These are phyloP conservation scores for Augochlora pura DNA, from an alignment of 1,140 invertebrate species.

Conservation along the genomic window DNA sequence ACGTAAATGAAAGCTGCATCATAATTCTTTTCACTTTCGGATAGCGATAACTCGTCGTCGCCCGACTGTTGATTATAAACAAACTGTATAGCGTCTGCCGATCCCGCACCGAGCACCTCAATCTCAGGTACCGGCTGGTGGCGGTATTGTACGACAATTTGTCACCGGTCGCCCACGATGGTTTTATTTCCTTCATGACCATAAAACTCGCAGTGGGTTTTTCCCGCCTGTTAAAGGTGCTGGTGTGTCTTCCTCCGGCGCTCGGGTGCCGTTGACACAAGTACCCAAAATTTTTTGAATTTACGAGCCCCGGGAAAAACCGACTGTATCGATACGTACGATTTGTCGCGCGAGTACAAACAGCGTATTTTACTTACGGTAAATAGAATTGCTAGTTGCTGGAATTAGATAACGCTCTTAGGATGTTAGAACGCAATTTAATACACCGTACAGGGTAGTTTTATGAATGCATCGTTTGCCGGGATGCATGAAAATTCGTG, in stretches of 20 bases:
- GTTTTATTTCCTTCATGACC: constrained; percentile 40
- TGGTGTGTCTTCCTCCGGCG: too few relatives aligned
- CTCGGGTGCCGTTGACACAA: too few relatives aligned
- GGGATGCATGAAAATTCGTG: not conserved
- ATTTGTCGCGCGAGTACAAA: not conserved
- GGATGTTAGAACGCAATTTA: too few relatives aligned
- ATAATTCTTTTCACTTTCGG: constrained; percentile 44
- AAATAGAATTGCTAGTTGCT: too few relatives aligned
- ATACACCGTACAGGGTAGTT: too few relatives aligned
- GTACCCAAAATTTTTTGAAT: constrained; percentile 21
- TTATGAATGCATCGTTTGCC: too few relatives aligned
- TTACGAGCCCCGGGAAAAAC: not conserved
- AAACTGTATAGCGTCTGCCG: constrained; percentile 57
- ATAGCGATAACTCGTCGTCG: constrained; percentile 51
- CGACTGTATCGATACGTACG: not conserved
- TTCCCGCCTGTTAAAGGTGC: too few relatives aligned
- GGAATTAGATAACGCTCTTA: too few relatives aligned
- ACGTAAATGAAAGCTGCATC: constrained; percentile 19
- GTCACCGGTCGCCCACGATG: constrained; percentile 22
- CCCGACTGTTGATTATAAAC: constrained; percentile 10
- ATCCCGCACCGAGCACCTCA: constrained; percentile 23
- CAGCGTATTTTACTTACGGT: too few relatives aligned
- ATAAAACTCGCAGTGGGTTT: constrained; percentile 44
- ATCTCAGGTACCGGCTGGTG: constrained; percentile 56
- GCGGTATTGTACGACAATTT: constrained; percentile 55